A percentile compares a stretch with the other conserved stretches of the same genome.
phyloP scores from a whole-genome alignment of 92 coral and sea anemone genomes.

The Umimayanthus kanabou region DNA sequence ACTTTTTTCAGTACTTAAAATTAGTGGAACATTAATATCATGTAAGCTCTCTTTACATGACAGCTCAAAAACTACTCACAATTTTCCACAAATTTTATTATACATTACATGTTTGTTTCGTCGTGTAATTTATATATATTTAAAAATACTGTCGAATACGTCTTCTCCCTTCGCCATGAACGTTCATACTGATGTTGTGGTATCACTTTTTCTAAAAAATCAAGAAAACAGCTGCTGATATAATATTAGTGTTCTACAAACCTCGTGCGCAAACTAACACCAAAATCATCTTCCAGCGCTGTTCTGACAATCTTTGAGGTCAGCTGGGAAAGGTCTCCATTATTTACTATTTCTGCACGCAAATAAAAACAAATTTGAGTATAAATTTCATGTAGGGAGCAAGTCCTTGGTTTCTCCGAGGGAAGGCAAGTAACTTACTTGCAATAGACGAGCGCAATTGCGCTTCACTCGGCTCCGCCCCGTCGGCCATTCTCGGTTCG shows the following conservation, averaged over 20 bases:
- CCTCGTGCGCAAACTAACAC: slow-evolving; percentile 71
- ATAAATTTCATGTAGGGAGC: neutral
- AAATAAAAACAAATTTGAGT: neutral
- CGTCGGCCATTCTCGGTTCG: slow-evolving; percentile 22
- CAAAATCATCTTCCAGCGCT: slow-evolving; percentile 72
- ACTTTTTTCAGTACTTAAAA: too few relatives aligned
- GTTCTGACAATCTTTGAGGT: slow-evolving; percentile 88
- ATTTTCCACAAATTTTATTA: too few relatives aligned
- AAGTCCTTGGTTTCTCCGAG: neutral
- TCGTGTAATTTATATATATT: too few relatives aligned
- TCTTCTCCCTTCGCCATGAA: too few relatives aligned
- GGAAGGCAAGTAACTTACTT: neutral
- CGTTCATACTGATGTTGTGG: too few relatives aligned
- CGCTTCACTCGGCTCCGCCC: neutral
- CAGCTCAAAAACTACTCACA: too few relatives aligned
- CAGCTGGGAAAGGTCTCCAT: slow-evolving; percentile 75
- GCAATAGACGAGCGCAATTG: slow-evolving; percentile 34
- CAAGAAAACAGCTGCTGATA: too few relatives aligned
- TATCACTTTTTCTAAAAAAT: too few relatives aligned
- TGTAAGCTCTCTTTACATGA: too few relatives aligned
- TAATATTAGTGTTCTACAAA: slow-evolving; percentile 25
- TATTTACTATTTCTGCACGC: slow-evolving; percentile 72
- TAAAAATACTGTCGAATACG: too few relatives aligned
- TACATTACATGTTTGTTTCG: too few relatives aligned
- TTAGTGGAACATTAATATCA: too few relatives aligned